Evolutionary conservation across 2,113 vertebrate genomes (phyloP).

Genomic region (Eulacestoma nigropectus): DNA sequence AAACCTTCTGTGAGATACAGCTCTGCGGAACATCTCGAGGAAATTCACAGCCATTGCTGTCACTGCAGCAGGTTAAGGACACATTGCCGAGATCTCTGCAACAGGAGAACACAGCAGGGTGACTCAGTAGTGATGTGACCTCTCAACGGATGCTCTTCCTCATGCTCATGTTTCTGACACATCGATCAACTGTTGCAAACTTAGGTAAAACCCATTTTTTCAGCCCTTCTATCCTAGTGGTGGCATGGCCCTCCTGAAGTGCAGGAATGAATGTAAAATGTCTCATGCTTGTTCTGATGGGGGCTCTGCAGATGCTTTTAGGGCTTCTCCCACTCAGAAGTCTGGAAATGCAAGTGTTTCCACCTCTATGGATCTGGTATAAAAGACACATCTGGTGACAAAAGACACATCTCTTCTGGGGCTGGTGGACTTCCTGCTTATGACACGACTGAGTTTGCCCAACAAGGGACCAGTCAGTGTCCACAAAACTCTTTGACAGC

Average conservation of each 20-base stretch:
- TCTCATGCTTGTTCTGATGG: neutral
- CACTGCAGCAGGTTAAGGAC: neutral
- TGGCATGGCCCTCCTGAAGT: neutral
- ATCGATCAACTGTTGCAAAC: neutral
- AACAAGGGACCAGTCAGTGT: neutral
- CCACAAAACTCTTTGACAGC: neutral
- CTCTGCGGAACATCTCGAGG: neutral
- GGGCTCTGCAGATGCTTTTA: neutral
- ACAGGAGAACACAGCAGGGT: neutral
- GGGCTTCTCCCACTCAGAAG: neutral
- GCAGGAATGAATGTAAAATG: neutral
- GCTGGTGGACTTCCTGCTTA: neutral
- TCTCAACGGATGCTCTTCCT: neutral
- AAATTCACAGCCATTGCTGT: neutral
- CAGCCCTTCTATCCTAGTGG: neutral
- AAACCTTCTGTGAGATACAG: neutral
- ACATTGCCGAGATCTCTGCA: neutral
- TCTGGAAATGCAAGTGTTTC: accelerated
- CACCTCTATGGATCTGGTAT: neutral
- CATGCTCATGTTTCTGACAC: neutral
- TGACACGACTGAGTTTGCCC: neutral
- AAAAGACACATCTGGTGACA: neutral
- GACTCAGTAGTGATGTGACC: neutral
- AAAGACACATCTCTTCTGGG: neutral
- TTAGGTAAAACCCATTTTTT: neutral